Evolutionary conservation across 2,888 invertebrate species (phyloP), one percentile per base, ranked within the genome.

Genomic region (Hypena proboscidalis): DNA sequence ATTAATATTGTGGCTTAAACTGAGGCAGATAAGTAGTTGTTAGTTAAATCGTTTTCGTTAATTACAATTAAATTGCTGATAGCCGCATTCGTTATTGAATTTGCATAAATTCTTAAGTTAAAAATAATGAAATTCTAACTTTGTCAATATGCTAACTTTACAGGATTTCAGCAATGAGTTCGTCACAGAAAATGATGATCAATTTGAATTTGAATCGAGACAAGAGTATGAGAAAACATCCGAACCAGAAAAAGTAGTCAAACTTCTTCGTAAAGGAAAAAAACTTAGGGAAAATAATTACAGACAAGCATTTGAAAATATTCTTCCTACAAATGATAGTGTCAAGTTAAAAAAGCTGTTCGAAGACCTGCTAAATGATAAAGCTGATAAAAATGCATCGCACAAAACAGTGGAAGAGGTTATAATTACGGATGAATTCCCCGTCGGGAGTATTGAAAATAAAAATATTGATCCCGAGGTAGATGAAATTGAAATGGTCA

Each of bases 341-440:
- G 30, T 8, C 9, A 45, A 36, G 9, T 40, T 42, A 8, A 30
- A 40, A 5, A 20, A 39, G 5, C 40, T 45, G 17, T 50, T 47
- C 19, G 38, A 61, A 38, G 46, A 58, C 11, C 5, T 42, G 1
- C 21, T 47, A 4, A 26, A 20, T 17, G 55, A 60, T 4, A 29
- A 23, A 13, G 10, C 30, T 1, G 30, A 10, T 1, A 9, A n/a
- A 7, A 13, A 6, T 2, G n/a, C 7, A 4, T 4, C 15, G 13
- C 5, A 4, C 10, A 34, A 34, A 23, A 21, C 29, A 19, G 7
- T 30, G 3, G 34, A 41, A 3, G 41, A 41, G 8, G 22, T 34
- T 13, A 23, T 19, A 5, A 17, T 33, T 4, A 27, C 40, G 4
- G 33, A 40, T 9, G 21, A 6, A 2, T 33, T 27, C 15, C 20